Conservation (phyloP, 2,113 vertebrate genomes). For the Arothron firmamentum region DNA sequence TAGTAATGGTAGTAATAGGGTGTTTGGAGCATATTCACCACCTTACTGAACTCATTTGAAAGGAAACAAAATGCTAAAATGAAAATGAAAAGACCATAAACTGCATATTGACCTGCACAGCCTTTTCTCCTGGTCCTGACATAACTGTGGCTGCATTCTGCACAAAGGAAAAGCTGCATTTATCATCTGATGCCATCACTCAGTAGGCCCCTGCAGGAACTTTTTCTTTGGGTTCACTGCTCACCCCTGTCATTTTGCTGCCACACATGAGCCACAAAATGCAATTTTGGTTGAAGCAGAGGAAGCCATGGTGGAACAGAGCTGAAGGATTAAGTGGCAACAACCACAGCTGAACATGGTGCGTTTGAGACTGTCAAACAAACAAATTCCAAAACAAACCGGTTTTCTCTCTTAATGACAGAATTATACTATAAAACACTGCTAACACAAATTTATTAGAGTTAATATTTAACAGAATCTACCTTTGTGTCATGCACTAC, state of each 20-base stretch:
- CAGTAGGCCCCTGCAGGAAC: slow-evolving; percentile 6
- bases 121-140: slow-evolving; percentile 12
- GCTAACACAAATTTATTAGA: too few species aligned
- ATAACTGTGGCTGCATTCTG: slow-evolving; percentile 27
- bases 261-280: slow-evolving; percentile 25
- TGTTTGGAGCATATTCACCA: too few species aligned
- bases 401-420: neutral
- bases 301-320: slow-evolving; percentile 10
- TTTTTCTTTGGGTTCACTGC: slow-evolving; percentile 6
- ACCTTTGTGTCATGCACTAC: too few species aligned
- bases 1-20: too few species aligned
- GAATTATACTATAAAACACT: neutral
- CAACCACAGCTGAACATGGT: slow-evolving; percentile 4
- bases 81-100: too few species aligned
- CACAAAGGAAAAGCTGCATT: neutral
- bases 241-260: neutral
- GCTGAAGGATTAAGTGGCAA: slow-evolving; percentile 10
- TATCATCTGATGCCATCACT: slow-evolving; percentile 24
- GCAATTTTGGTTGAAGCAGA: slow-evolving; percentile 11
- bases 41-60: too few species aligned
- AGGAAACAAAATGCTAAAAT: too few species aligned
- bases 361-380: slow-evolving; percentile 7
- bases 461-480: too few species aligned
- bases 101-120: too few species aligned
- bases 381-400: neutral